Evolutionary conservation across 2,113 vertebrate genomes (phyloP), one percentile per base, ranked within the genome.

Genomic region (Vicugna pacos): DNA sequence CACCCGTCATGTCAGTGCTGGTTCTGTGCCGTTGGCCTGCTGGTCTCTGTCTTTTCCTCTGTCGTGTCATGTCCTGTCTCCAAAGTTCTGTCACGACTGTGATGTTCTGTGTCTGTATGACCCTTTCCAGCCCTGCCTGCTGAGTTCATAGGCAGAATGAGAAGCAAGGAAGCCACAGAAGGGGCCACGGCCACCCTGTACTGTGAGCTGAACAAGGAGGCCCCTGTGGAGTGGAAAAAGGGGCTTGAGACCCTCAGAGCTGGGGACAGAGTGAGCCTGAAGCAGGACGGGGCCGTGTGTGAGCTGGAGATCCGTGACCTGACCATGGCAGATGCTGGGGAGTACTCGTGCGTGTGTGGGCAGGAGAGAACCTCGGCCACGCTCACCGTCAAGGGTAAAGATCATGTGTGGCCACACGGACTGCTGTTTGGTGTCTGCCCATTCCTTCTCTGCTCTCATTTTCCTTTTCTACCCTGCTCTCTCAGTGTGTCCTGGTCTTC

Each of bases 311-410:
- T 99, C 97, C 98, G 98, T 60, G 93, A 98, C 13, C 98, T 99
- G 94, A 98, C 98, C 13, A 79, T 97, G 65, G 99, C 98, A 22
- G 99, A 99, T 76, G 98, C 99, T 11, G 99, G 99, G 52, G 98
- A 98, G 69, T 99, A 99, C 42, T 98, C 98, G 1, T 99, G 99
- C 94, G 97, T 99, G 80, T 98, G 98, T 26, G 99, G 99, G 88
- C 98, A 99, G 42, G 98, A 97, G 91, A 99, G 97, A 97, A 99
- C 99, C 65, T 99, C 98, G 0, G 99, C 99, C 35, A 86, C 98
- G 4, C 92, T 99, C 76, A 96, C 97, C 6, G 93, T 98, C n/a
- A 98, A 97, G 12, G 99, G 99, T 99, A 99, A 70, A 73, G 28
- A 35, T 58, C 6, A 35, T 35, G 35, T 35, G 35, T 35, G 35